Percentiles rank a stretch among this genome's conserved stretches.
phyloP scores from a whole-genome alignment of 2,888 invertebrate genomes.

The Deilephila porcellus region DNA sequence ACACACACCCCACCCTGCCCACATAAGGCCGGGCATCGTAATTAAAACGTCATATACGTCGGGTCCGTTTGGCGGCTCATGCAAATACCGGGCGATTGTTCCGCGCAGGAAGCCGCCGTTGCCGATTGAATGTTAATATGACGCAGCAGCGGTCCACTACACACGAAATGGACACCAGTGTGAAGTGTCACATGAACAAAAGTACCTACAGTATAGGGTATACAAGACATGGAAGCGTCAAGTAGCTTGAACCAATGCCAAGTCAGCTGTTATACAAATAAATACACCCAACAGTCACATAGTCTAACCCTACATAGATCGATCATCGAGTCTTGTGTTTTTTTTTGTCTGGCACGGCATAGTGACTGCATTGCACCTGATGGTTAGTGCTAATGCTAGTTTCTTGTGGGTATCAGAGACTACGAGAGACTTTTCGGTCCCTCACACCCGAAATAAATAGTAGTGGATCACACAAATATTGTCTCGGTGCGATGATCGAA shows the following conservation, averaged over 20 bases:
- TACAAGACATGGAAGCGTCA: neutral
- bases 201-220: neutral
- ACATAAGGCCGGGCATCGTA: conserved; percentile 68
- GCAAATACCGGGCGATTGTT: conserved; percentile 61
- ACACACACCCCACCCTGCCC: conserved; percentile 44
- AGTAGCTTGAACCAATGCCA: too few species aligned
- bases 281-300: neutral
- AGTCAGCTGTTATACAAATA: neutral
- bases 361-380: too few species aligned
- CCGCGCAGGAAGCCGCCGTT: conserved; percentile 45
- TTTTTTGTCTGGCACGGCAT: too few species aligned
- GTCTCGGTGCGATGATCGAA: too few species aligned
- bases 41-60: conserved; percentile 80
- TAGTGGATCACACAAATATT: too few species aligned
- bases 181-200: neutral
- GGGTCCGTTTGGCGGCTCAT: conserved; percentile 61
- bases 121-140: conserved; percentile 46
- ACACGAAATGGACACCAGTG: neutral
- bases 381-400: too few species aligned
- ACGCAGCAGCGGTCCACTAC: conserved; percentile 11
- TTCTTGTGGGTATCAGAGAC: too few species aligned
- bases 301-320: neutral
- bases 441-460: too few species aligned
- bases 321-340: too few species aligned
- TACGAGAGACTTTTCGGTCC: too few species aligned